phyloP scores from a whole-genome alignment of 2,888 invertebrate species.

The Nebria brevicollis region DNA sequence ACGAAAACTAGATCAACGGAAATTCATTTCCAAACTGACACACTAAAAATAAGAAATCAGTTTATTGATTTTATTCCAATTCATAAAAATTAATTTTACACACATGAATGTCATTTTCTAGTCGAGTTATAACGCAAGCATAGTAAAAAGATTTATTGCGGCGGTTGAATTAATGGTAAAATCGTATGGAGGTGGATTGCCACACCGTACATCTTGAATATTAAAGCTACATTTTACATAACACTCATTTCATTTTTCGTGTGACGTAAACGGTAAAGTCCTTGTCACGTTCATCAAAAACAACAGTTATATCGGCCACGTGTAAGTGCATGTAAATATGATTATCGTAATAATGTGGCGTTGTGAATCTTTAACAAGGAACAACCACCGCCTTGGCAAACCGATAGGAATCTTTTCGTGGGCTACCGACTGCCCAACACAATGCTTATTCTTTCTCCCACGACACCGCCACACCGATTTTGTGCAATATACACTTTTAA shows the following conservation, averaged over 20 bases:
- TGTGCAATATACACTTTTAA: conserved; percentile 9
- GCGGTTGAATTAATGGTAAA: too few species aligned
- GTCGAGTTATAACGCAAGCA: too few species aligned
- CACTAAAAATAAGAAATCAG: neutral
- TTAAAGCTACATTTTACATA: conserved; percentile 33
- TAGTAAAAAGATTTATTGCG: too few species aligned
- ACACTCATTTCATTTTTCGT: conserved; percentile 7
- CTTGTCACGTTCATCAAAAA: conserved; percentile 22
- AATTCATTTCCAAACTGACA: neutral
- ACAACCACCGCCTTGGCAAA: neutral
- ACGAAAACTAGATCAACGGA: neutral
- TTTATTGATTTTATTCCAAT: too few species aligned
- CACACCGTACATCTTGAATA: conserved; percentile 29
- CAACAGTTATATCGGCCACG: conserved; percentile 34
- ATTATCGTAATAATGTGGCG: conserved; percentile 22
- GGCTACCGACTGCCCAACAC: conserved; percentile 8
- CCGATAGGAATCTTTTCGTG: conserved; percentile 17
- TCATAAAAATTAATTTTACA: too few species aligned
- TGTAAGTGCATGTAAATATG: conserved; percentile 17
- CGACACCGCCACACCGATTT: neutral
- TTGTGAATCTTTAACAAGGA: conserved; percentile 21
- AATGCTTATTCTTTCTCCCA: neutral
- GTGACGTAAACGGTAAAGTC: conserved; percentile 25
- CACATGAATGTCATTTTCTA: too few species aligned
- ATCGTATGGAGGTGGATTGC: neutral